These are phyloP conservation scores for Actias luna DNA, from an alignment of 2,888 invertebrate species.

Conservation along the genomic window DNA sequence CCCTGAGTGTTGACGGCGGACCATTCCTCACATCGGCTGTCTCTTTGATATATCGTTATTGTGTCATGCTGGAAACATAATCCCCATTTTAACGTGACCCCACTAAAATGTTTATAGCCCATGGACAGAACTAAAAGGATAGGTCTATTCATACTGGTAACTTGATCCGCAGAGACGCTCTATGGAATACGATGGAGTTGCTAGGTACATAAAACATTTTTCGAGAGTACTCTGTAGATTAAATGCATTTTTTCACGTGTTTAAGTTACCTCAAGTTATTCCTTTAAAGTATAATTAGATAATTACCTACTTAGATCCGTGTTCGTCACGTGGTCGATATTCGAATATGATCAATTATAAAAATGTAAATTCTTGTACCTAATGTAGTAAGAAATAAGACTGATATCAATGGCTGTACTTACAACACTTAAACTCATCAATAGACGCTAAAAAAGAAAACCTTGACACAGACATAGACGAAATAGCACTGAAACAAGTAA, in stretches of 20 bases:
- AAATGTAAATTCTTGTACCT: too few relatives aligned
- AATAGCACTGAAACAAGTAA: too few relatives aligned
- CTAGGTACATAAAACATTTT: background rate
- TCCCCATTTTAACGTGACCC: conserved; percentile 19
- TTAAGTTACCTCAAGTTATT: background rate
- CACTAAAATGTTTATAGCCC: conserved; percentile 2
- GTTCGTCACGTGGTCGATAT: too few relatives aligned
- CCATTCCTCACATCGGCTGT: conserved; percentile 59
- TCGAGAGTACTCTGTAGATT: background rate
- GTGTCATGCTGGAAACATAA: conserved; percentile 30
- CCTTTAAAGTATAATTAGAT: too few relatives aligned
- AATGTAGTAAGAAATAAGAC: too few relatives aligned
- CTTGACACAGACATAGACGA: too few relatives aligned
- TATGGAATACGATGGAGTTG: conserved; percentile 3
- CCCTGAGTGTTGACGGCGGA: conserved; percentile 33
- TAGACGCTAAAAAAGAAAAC: too few relatives aligned
- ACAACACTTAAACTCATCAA: too few relatives aligned
- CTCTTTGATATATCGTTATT: conserved; percentile 56
- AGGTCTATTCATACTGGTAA: conserved; percentile 7
- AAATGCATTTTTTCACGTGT: background rate
- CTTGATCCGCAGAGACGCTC: background rate
- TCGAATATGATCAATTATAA: too few relatives aligned
- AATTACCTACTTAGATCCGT: too few relatives aligned
- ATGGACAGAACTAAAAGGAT: conserved; percentile 9
- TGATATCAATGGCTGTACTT: too few relatives aligned